phyloP scores from a whole-genome alignment of 2,888 invertebrate species.

The Seladonia tumulorum region DNA sequence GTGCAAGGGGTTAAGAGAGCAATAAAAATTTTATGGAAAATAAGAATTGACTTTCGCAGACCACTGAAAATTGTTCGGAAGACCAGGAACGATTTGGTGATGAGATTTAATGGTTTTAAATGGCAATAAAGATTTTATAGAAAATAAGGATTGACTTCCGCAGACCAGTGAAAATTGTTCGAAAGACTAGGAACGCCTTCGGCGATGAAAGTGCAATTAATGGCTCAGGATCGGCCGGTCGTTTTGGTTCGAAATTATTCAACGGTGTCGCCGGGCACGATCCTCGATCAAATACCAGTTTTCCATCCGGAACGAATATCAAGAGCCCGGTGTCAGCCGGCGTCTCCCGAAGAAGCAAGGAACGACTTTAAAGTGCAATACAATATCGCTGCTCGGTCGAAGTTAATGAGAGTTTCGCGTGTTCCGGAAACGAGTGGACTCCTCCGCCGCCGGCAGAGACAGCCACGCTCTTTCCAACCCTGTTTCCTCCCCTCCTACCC shows the following conservation, averaged over 20 bases:
- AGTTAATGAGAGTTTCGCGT: slow-evolving; percentile 82
- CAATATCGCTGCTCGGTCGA: slow-evolving; percentile 65
- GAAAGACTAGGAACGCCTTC: background rate
- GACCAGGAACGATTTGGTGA: too few species aligned
- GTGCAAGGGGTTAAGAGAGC: too few species aligned
- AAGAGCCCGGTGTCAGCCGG: slow-evolving; percentile 36
- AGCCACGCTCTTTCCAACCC: slow-evolving; percentile 51
- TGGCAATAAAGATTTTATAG: too few species aligned
- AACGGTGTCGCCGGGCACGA: slow-evolving; percentile 13
- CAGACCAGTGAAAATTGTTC: background rate
- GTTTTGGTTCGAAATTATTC: background rate
- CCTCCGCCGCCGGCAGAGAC: slow-evolving; percentile 65
- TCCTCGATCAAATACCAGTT: slow-evolving; percentile 19
- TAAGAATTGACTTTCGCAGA: too few species aligned
- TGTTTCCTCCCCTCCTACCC: background rate
- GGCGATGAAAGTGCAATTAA: background rate
- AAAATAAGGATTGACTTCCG: background rate
- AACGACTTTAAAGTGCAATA: slow-evolving; percentile 63
- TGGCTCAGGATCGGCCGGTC: background rate
- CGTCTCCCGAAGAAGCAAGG: slow-evolving; percentile 45
- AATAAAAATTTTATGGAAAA: too few species aligned
- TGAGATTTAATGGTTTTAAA: too few species aligned
- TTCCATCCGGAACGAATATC: slow-evolving; percentile 22
- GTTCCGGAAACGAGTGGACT: slow-evolving; percentile 75
- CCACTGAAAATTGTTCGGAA: too few species aligned